Evolutionary conservation across 2,888 invertebrate species (phyloP).

Genomic region (Barypeithes pellucidus): DNA sequence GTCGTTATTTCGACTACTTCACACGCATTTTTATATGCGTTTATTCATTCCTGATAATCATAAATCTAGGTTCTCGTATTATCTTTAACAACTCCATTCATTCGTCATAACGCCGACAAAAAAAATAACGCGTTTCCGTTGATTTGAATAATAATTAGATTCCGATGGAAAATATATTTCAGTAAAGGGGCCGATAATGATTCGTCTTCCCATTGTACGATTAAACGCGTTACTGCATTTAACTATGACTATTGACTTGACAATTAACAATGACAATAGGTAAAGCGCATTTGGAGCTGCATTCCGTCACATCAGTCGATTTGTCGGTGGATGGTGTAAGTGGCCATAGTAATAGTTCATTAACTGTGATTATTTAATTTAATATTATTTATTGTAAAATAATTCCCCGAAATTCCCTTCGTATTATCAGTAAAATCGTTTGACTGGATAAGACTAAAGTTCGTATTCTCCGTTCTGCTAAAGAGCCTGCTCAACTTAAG

Average conservation of each 20-base stretch:
- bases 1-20: conserved; percentile 40
- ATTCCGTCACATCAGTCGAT: conserved; percentile 24
- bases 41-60: conserved; percentile 43
- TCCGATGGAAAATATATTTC: conserved; percentile 29
- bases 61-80: conserved; percentile 41
- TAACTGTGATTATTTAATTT: background rate
- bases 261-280: conserved; percentile 32
- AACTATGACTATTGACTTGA: conserved; percentile 16
- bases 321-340: conserved; percentile 7
- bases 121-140: conserved; percentile 30
- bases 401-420: background rate
- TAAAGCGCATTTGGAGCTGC: conserved; percentile 31
- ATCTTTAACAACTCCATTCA: conserved; percentile 41
- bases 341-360: conserved; percentile 1
- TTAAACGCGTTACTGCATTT: conserved; percentile 28
- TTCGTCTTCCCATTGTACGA: conserved; percentile 29
- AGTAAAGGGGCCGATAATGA: conserved; percentile 41
- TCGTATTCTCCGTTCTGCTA: no score
- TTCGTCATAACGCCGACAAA: conserved; percentile 36
- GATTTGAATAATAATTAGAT: conserved; percentile 40
- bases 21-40: conserved; percentile 31
- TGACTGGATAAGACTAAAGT: no score
- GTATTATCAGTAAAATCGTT: no score
- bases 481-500: no score
- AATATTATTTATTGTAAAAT: conserved; percentile 13